phyloP scores from a whole-genome alignment of 2,113 vertebrate genomes.

The Girardinichthys multiradiatus region DNA sequence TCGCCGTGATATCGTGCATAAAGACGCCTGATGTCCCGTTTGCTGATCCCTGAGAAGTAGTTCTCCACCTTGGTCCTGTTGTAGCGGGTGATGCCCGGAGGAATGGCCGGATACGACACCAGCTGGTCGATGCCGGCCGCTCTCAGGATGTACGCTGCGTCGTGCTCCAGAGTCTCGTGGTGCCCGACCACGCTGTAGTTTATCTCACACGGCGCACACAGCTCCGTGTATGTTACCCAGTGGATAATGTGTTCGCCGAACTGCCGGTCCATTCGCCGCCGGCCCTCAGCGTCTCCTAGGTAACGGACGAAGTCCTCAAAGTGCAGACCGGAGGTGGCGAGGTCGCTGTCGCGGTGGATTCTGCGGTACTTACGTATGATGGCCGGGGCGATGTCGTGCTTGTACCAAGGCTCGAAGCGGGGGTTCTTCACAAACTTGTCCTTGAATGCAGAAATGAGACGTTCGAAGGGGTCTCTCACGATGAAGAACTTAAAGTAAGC shows the following conservation, averaged over 20 bases:
- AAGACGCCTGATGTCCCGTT: slow-evolving; percentile 89
- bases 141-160: slow-evolving; percentile 90
- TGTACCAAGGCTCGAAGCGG: slow-evolving; percentile 97
- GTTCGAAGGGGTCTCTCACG: slow-evolving; percentile 96
- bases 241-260: slow-evolving; percentile 97
- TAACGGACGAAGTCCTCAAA: slow-evolving; percentile 98
- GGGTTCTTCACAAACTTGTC: slow-evolving; percentile 98
- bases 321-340: slow-evolving; percentile 84
- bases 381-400: slow-evolving; percentile 92
- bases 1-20: slow-evolving; percentile 90
- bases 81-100: slow-evolving; percentile 92
- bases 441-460: slow-evolving; percentile 96
- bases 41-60: slow-evolving; percentile 92
- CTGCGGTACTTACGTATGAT: slow-evolving; percentile 94
- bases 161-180: slow-evolving; percentile 93
- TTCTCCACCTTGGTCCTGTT: slow-evolving; percentile 93
- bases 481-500: slow-evolving; percentile 99
- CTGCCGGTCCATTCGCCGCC: slow-evolving; percentile 87
- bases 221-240: slow-evolving; percentile 92
- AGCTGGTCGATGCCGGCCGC: slow-evolving; percentile 87
- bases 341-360: slow-evolving; percentile 77
- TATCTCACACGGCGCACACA: slow-evolving; percentile 97
- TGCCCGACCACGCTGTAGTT: slow-evolving; percentile 90
- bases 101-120: slow-evolving; percentile 93
- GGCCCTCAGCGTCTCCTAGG: slow-evolving; percentile 87